A percentile compares a stretch with the other conserved stretches of the same genome.
Conservation (phyloP, 2,888 invertebrate genomes). For the Acronicta psi region DNA sequence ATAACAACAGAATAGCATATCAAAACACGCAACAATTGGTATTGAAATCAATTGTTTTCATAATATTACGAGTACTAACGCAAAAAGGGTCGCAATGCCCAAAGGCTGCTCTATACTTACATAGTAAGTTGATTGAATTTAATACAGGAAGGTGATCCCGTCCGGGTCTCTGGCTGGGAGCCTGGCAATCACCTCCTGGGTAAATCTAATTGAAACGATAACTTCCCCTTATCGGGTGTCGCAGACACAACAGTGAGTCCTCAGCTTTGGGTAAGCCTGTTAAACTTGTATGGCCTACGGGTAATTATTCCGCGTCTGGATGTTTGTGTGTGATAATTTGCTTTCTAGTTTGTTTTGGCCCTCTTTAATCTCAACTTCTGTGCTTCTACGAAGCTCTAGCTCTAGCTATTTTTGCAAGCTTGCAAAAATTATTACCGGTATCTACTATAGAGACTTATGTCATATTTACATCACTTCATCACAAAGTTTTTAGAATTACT, state of each 20-base stretch:
- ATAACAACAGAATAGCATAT: slow-evolving; percentile 12
- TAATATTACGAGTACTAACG: slow-evolving; percentile 7
- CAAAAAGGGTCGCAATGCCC: slow-evolving; percentile 1
- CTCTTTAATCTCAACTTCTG: too few species aligned
- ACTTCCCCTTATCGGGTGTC: slow-evolving; percentile 5
- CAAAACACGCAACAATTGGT: not conserved
- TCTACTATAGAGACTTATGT: too few species aligned
- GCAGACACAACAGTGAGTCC: slow-evolving; percentile 4
- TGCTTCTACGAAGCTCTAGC: too few species aligned
- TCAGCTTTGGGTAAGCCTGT: not conserved
- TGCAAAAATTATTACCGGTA: too few species aligned
- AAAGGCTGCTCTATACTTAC: slow-evolving; percentile 4
- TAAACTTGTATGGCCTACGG: not conserved
- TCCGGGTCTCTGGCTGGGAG: not conserved
- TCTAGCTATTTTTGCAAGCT: too few species aligned
- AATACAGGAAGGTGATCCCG: slow-evolving; percentile 9
- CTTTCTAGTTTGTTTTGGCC: too few species aligned
- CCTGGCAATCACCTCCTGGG: slow-evolving; percentile 17
- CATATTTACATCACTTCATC: too few species aligned
- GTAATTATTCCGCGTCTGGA: too few species aligned
- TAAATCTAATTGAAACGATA: slow-evolving; percentile 22
- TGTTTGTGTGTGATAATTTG: too few species aligned
- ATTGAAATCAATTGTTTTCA: slow-evolving; percentile 14
- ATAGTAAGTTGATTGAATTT: slow-evolving; percentile 19
- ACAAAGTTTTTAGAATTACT: too few species aligned